Conservation (phyloP, 2,113 vertebrate genomes). For the Colinus virginianus region DNA sequence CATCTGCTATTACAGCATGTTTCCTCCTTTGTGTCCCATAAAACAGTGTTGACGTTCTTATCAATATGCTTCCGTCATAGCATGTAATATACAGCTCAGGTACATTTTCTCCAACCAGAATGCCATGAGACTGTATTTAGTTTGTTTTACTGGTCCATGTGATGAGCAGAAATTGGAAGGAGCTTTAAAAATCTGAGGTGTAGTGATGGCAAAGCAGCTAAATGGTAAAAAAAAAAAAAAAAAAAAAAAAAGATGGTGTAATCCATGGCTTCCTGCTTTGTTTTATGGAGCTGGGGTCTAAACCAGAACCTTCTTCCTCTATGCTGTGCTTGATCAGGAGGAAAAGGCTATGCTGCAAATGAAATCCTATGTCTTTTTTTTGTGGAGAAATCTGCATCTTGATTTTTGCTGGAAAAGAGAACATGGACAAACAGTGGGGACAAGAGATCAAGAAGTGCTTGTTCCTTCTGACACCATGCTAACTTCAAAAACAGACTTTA, state of each 20-base stretch:
- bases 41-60: conserved; percentile 8
- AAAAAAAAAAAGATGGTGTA: too few species aligned
- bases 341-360: neutral
- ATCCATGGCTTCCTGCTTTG: neutral
- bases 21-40: conserved; percentile 39
- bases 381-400: neutral
- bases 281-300: neutral
- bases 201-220: neutral
- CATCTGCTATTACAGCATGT: conserved; percentile 20
- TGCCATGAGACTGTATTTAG: neutral
- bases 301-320: neutral
- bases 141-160: neutral
- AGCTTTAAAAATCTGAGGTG: neutral
- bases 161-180: neutral
- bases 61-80: neutral
- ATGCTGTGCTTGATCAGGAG: neutral
- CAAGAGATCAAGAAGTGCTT: neutral
- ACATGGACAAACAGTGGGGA: neutral
- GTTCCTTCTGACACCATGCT: neutral
- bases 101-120: neutral
- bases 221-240: neutral
- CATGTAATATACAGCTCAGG: neutral
- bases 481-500: neutral
- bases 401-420: neutral
- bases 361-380: neutral